Evolutionary conservation across 2,113 vertebrate species (phyloP).

Genomic region (Hemibagrus wyckioides): DNA sequence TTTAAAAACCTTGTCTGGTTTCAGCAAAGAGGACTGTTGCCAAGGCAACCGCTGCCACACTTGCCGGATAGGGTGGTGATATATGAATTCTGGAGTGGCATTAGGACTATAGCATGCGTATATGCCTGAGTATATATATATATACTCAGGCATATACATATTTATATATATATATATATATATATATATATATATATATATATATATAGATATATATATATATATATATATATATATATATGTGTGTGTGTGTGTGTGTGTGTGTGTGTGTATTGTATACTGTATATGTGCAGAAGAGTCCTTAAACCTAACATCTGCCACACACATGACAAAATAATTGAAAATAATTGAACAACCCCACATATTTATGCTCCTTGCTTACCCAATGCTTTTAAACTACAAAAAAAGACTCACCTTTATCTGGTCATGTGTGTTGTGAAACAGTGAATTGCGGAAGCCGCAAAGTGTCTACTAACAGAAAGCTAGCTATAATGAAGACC

Average conservation of each 20-base stretch:
- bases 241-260: background rate
- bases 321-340: background rate
- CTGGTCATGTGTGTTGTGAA: background rate
- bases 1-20: slow-evolving; percentile 44
- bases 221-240: background rate
- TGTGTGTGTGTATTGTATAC: background rate
- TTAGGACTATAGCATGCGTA: slow-evolving; percentile 11
- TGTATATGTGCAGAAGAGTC: background rate
- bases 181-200: too few relatives aligned
- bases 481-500: background rate
- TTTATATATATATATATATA: too few relatives aligned
- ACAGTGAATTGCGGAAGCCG: background rate
- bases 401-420: background rate
- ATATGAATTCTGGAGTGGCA: slow-evolving; percentile 41
- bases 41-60: slow-evolving; percentile 47
- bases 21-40: slow-evolving; percentile 42
- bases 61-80: slow-evolving; percentile 32
- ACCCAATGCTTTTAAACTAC: background rate
- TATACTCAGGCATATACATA: too few relatives aligned
- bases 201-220: background rate
- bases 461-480: slow-evolving; percentile 9
- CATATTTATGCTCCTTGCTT: background rate
- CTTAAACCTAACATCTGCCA: background rate
- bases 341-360: too few relatives aligned
- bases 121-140: background rate